Conservation (phyloP, 2,113 vertebrate species). For the Alexandromys fortis region DNA sequence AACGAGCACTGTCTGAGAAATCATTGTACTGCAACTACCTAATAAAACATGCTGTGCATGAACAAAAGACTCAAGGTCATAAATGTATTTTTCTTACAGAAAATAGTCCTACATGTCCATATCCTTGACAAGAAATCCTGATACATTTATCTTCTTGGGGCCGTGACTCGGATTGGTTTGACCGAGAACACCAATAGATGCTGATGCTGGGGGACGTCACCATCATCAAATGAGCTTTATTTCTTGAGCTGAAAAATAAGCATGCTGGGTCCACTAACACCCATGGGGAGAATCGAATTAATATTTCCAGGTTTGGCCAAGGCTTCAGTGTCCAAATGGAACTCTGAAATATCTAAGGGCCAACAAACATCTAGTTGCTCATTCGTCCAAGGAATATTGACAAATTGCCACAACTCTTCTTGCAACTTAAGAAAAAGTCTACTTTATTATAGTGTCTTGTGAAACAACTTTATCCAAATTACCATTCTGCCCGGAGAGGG, state of each 20-base stretch:
- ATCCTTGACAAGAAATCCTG: background rate
- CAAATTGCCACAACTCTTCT: background rate
- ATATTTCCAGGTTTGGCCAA: conserved; percentile 11
- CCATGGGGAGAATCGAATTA: background rate
- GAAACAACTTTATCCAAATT: background rate
- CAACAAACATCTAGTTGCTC: background rate
- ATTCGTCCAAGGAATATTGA: background rate
- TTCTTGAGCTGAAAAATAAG: conserved; percentile 30
- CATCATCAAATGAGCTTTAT: background rate
- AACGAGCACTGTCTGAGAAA: background rate
- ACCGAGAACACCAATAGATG: background rate
- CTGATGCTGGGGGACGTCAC: background rate
- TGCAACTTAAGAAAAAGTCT: background rate
- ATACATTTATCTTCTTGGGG: background rate
- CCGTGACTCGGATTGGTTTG: background rate
- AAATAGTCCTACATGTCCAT: background rate
- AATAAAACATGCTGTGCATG: conserved; percentile 7
- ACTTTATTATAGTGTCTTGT: background rate
- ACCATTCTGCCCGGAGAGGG: background rate
- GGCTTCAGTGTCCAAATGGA: background rate
- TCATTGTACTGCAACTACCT: background rate
- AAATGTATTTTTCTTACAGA: background rate
- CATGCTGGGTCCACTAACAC: background rate
- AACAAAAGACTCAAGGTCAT: background rate
- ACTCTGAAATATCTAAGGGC: background rate